These are phyloP conservation scores for Laothoe populi DNA, from an alignment of 2,888 invertebrate species.

Conservation along the genomic window DNA sequence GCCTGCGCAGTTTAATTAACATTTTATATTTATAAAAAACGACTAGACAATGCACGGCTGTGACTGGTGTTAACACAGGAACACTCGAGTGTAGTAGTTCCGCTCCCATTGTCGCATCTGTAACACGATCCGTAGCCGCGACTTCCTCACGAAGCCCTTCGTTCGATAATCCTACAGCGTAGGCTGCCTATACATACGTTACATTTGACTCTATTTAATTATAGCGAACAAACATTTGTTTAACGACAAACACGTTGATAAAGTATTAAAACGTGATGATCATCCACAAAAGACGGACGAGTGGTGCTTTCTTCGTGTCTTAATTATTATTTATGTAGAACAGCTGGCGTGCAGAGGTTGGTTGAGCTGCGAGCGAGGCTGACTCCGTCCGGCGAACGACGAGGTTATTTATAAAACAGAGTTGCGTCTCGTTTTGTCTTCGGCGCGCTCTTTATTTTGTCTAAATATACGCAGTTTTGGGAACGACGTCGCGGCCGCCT, in stretches of 20 bases:
- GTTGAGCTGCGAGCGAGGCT: slow-evolving; percentile 70
- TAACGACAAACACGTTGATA: slow-evolving; percentile 15
- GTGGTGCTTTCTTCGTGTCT: slow-evolving; percentile 76
- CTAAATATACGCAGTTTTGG: slow-evolving; percentile 85
- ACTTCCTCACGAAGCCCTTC: slow-evolving; percentile 81
- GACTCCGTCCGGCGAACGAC: slow-evolving; percentile 81
- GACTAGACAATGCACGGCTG: slow-evolving; percentile 13
- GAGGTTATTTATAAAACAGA: slow-evolving; percentile 84
- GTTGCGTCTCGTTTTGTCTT: slow-evolving; percentile 85
- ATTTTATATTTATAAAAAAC: slow-evolving; percentile 25
- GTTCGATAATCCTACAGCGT: slow-evolving; percentile 62
- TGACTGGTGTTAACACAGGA: slow-evolving; percentile 49
- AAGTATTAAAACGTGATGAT: slow-evolving; percentile 34
- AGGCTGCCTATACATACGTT: slow-evolving; percentile 18
- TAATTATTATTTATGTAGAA: slow-evolving; percentile 84
- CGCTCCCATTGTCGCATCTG: slow-evolving; percentile 72
- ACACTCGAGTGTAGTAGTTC: slow-evolving; percentile 70
- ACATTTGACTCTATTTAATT: slow-evolving; percentile 1
- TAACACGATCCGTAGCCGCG: slow-evolving; percentile 73
- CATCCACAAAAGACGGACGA: slow-evolving; percentile 52
- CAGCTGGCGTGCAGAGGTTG: slow-evolving; percentile 82
- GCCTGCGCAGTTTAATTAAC: slow-evolving; percentile 6
- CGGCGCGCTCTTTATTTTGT: slow-evolving; percentile 84
- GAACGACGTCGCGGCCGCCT: slow-evolving; percentile 78
- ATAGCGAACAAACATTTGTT: not conserved